A percentile compares a stretch with the other conserved stretches of the same genome.
These are phyloP conservation scores for Mesocentrotus franciscanus DNA, from an alignment of 53 echinoderm and acorn worm species.

Conservation along the genomic window DNA sequence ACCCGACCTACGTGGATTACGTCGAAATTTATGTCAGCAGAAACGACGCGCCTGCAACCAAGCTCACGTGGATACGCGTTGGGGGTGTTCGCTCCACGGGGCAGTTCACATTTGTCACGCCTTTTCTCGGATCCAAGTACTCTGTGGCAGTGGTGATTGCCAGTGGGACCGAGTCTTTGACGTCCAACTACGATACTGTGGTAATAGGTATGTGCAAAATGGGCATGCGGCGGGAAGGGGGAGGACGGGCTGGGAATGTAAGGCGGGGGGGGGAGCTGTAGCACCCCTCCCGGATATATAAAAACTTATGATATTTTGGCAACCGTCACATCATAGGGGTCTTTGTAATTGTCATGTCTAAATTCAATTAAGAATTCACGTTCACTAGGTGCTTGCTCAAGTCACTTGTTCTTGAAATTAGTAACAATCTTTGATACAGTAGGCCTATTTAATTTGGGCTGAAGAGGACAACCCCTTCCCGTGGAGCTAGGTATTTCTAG, in stretches of 20 bases:
- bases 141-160: background rate
- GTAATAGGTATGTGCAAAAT: background rate
- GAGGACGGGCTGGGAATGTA: background rate
- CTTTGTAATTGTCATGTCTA: background rate
- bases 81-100: background rate
- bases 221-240: background rate
- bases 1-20: conserved; percentile 45
- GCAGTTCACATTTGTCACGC: background rate
- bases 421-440: too few species aligned
- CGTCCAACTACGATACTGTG: background rate
- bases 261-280: background rate
- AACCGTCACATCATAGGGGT: background rate
- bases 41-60: background rate
- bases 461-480: background rate
- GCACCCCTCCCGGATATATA: background rate
- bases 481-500: too few species aligned
- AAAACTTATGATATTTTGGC: background rate
- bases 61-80: conserved; percentile 44
- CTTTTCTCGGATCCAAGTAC: background rate
- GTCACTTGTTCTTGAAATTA: too few species aligned
- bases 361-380: background rate
- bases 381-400: too few species aligned
- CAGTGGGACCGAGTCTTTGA: background rate
- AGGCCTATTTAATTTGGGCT: background rate
- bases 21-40: conserved; percentile 11